These are phyloP conservation scores for Sebastes baramenuke DNA, from an alignment of 2,797 vertebrate genomes.

Conservation along the genomic window DNA sequence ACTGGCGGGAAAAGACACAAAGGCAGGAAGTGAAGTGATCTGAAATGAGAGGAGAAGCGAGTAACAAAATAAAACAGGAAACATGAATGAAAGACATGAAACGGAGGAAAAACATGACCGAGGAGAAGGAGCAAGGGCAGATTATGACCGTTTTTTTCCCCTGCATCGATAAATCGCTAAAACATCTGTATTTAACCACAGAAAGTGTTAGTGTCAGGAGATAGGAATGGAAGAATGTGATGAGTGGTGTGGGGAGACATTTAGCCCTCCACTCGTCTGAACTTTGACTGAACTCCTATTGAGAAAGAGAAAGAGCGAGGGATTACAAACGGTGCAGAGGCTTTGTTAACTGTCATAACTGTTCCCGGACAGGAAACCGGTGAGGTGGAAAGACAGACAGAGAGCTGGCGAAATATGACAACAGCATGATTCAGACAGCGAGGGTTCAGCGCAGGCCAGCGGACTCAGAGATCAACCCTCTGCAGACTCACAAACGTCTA, in stretches of 20 bases:
- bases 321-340: constrained; percentile 8
- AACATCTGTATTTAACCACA: background rate
- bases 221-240: background rate
- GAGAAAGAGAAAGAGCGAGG: constrained; percentile 18
- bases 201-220: background rate
- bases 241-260: background rate
- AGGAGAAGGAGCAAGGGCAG: background rate
- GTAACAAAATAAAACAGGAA: background rate
- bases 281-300: constrained; percentile 47
- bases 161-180: background rate
- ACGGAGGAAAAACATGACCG: too few species aligned
- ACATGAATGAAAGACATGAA: background rate
- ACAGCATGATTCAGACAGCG: constrained; percentile 18
- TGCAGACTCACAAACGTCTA: background rate
- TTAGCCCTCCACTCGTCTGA: constrained; percentile 28
- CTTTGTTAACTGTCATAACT: constrained; percentile 50
- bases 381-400: constrained; percentile 24
- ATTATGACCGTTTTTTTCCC: background rate
- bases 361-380: constrained; percentile 19
- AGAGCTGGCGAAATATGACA: background rate
- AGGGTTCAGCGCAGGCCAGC: background rate
- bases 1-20: background rate
- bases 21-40: background rate
- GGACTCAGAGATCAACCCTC: background rate
- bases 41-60: background rate